Percentiles rank a stretch among this genome's conserved stretches.
These are phyloP conservation scores for Dasyprocta punctata DNA, from an alignment of 2,113 vertebrate genomes.

Conservation along the genomic window DNA sequence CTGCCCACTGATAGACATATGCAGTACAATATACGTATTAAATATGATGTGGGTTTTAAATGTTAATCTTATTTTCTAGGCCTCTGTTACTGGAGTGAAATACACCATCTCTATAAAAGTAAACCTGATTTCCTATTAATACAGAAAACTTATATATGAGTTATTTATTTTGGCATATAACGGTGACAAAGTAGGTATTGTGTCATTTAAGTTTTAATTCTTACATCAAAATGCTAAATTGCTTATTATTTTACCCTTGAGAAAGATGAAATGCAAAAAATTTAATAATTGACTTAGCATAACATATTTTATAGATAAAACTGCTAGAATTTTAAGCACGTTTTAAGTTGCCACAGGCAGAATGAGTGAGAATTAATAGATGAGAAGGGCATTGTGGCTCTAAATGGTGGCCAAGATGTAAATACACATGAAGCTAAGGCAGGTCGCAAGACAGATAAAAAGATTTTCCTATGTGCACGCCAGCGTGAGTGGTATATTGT, in stretches of 20 bases:
- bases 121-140: background rate
- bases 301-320: background rate
- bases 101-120: background rate
- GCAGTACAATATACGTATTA: background rate
- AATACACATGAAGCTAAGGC: background rate
- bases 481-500: background rate
- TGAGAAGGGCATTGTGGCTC: background rate
- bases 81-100: background rate
- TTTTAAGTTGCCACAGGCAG: background rate
- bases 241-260: background rate
- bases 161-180: background rate
- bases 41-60: background rate
- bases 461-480: too few species aligned
- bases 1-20: background rate
- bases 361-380: background rate
- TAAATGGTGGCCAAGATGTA: background rate
- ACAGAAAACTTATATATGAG: background rate
- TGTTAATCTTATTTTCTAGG: background rate
- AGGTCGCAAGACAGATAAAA: background rate
- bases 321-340: background rate
- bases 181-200: background rate
- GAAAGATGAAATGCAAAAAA: background rate
- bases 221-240: constrained; percentile 37
- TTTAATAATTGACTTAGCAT: background rate
- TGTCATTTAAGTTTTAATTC: constrained; percentile 17